Conservation (phyloP, 2,797 vertebrate genomes). For the Allobates femoralis region DNA sequence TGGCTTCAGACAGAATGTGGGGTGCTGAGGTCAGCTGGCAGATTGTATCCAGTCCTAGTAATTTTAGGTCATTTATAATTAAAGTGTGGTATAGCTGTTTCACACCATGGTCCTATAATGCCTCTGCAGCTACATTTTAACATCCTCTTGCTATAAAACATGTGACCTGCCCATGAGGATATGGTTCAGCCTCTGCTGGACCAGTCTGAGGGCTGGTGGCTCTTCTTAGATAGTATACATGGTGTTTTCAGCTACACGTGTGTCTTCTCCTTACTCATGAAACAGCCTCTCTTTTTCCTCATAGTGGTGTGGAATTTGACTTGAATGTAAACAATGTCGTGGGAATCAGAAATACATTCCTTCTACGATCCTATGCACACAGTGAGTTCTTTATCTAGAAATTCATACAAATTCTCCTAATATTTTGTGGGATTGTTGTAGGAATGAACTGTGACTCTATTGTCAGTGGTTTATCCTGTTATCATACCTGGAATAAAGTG, state of each 20-base stretch:
- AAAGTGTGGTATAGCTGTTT: neutral
- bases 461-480: no score
- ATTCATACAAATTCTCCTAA: neutral
- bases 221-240: neutral
- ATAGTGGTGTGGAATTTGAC: constrained; percentile 92
- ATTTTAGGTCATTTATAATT: neutral
- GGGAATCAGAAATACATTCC: constrained; percentile 98
- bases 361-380: constrained; percentile 90
- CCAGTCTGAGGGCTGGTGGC: neutral
- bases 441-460: no score
- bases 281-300: constrained; percentile 39
- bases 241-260: neutral
- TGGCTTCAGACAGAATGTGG: neutral
- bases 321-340: constrained; percentile 97
- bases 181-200: neutral
- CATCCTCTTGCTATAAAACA: no score
- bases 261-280: neutral
- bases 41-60: neutral
- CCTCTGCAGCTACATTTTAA: neutral
- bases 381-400: constrained; percentile 80
- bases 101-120: neutral
- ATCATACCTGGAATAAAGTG: no score
- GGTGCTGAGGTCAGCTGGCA: neutral
- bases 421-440: no score
- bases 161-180: neutral